phyloP scores from a whole-genome alignment of 2,888 invertebrate species.

The Tetrapedia diversipes region DNA sequence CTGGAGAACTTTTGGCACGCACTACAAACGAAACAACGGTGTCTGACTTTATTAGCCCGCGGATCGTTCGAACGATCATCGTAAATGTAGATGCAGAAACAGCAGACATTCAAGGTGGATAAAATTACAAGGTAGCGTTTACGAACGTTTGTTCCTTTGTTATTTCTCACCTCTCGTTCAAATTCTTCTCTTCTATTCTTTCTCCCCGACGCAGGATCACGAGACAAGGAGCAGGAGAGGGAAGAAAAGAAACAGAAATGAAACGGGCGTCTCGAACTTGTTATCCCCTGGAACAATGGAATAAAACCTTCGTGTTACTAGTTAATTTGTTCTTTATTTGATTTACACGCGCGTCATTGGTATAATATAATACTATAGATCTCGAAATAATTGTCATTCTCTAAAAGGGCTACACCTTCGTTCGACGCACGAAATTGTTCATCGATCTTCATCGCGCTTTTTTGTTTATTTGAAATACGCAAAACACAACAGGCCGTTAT shows the following conservation, averaged over 20 bases:
- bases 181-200: too few relatives aligned
- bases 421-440: conserved; percentile 14
- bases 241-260: conserved; percentile 44
- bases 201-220: too few relatives aligned
- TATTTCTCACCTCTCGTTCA: too few relatives aligned
- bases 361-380: conserved; percentile 23
- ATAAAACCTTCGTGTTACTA: not conserved
- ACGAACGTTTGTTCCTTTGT: too few relatives aligned
- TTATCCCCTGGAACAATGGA: not conserved
- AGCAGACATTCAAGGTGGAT: too few relatives aligned
- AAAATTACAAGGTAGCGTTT: too few relatives aligned
- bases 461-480: not conserved
- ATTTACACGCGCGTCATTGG: conserved; percentile 52
- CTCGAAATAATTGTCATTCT: conserved; percentile 17
- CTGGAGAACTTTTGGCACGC: too few relatives aligned
- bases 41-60: too few relatives aligned
- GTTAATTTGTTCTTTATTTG: conserved; percentile 42
- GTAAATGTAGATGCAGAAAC: too few relatives aligned
- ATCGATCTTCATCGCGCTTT: not conserved
- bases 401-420: conserved; percentile 12
- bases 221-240: too few relatives aligned
- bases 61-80: too few relatives aligned
- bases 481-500: not conserved
- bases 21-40: too few relatives aligned
- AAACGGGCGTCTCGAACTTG: not conserved